Base-by-base conservation (phyloP, 2,888 invertebrate genomes). In the Drosophila mettleri region DNA sequence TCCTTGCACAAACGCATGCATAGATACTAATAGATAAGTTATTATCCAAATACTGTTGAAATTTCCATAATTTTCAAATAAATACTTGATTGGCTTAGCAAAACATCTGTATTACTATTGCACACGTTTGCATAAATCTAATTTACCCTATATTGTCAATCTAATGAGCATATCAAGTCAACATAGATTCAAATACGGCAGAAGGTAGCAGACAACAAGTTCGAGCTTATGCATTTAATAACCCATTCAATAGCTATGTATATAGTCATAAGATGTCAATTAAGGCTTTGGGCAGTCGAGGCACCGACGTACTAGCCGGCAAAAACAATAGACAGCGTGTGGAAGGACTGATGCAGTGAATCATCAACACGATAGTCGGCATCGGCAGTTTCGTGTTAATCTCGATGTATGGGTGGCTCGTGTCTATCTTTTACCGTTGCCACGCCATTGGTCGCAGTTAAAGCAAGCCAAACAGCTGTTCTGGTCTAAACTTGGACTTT, bases 401-500 rank as follows among this genome's bases (percentile, higher is more conserved):
- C 33, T 59, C 38, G 53, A 27, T 27, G 16, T n/a, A 36, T 38
- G 38, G 36, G 27, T 58, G 31, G 46, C 36, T 18, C 29, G 39
- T 55, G 59, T 54, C 64, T 65, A 46, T n/a, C 36, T 38, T 38
- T 24, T 18, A 49, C 20, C 45, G 31, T 18, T 14, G 36, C n/a
- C 10, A 46, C 34, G 58, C 12, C 49, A 51, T 10, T 51, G 58
- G 49, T 39, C 49, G 72, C 81, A 81, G 75, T 78, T 81, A 75
- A 72, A 48, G 57, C 68, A 54, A 67, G 31, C 16, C 73, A 49
- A 67, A 49, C 27, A 51, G 57, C 49, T 38, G 66, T 45, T 33
- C 66, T 58, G 58, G 45, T 48, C 45, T 67, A 66, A 66, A 52
- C 45, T 38, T 39, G 18, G 6, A 39, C 36, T 20, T 34, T 9